Base-by-base conservation (phyloP, 37 sponge, comb jelly and placozoan genomes). In the Eunapius fragilis region DNA sequence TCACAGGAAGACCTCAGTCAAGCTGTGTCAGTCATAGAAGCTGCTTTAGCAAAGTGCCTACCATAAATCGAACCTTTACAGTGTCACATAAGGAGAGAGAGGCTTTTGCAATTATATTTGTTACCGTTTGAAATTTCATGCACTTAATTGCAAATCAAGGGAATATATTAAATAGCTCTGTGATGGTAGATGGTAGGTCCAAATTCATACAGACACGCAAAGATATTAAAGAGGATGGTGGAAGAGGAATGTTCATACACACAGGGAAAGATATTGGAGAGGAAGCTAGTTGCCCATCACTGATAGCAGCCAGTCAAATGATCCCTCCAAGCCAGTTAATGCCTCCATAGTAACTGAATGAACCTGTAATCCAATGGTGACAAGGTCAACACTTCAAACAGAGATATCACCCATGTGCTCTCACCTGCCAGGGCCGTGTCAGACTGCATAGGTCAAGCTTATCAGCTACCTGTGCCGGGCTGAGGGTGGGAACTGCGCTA, bases 1-100 rank as follows among this genome's bases (percentile, higher is more conserved):
- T 73, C 80, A 0, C 85, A 85, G 33, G 84, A 92, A 36, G 93
- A 95, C 7, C 72, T 95, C 27, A 45, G n/a, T 33, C 32, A 76
- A 48, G 95, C 90, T 68, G 85, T 87, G 10, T 7, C 49, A 0
- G 85, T 92, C 48, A 86, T 92, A 87, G 89, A 86, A 33, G 58
- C 70, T 77, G 92, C 92, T 37, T 78, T 79, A 11, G 30, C 79
- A 25, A 69, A 86, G 76, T 35, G 3, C 76, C 36, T 87, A 13
- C 22, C 37, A 74, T 75, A 31, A 48, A 0, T n/a, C 1, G 41
- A 30, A 78, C 17, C 6, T 72, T 12, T 67, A 80, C 80, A 31
- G 24, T 58, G 34, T 33, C 22, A 58, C 58, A 58, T 58, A 58
- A 58, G 58, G 14, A 58, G n/a, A 75, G 75, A 3, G 9, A 11